Percentiles rank a stretch among this genome's conserved stretches.
Conservation (phyloP, 2,888 invertebrate genomes). For the Clusia tigrina region DNA sequence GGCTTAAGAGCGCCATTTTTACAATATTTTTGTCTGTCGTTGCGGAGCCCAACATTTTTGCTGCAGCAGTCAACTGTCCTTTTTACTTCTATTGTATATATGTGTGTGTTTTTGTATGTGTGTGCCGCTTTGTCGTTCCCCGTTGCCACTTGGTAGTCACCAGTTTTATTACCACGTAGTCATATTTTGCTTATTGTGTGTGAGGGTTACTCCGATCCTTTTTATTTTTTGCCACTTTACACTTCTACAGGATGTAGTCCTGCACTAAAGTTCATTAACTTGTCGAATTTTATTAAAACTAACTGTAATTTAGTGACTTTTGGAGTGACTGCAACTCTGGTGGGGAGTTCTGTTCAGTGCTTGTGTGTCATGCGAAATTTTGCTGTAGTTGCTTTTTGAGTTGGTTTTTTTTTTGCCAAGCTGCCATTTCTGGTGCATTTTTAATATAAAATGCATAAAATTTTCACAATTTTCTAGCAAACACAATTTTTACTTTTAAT, state of each 20-base stretch:
- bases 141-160: no score
- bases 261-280: conserved; percentile 26
- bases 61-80: no score
- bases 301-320: conserved; percentile 18
- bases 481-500: not conserved
- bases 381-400: not conserved
- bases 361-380: not conserved
- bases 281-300: conserved; percentile 27
- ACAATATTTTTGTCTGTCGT: no score
- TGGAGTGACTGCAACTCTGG: not conserved
- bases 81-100: not conserved
- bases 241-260: conserved; percentile 10
- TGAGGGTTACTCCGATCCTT: not conserved
- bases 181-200: not conserved
- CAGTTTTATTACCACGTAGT: not conserved
- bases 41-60: no score
- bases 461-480: not conserved
- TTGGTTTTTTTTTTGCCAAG: not conserved
- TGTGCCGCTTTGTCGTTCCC: not conserved
- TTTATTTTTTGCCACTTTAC: not conserved
- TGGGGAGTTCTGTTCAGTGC: not conserved
- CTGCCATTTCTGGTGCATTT: not conserved
- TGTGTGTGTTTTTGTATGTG: not conserved
- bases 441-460: no score
- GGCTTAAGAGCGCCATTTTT: conserved; percentile 1